These are phyloP conservation scores for Tiliacea citrago DNA, from an alignment of 2,888 invertebrate species.

Conservation along the genomic window DNA sequence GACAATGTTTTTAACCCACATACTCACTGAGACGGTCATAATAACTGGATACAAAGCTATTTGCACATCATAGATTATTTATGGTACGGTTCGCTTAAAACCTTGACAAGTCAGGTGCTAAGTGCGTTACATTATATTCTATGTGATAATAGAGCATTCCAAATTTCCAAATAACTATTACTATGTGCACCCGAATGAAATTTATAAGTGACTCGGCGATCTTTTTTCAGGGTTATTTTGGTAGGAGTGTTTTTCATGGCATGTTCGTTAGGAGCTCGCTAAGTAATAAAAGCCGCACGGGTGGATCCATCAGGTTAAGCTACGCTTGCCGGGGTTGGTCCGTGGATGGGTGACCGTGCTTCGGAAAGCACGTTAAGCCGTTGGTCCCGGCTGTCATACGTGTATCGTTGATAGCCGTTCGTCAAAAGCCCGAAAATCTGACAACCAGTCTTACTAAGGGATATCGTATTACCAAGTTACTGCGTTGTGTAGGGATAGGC, in stretches of 20 bases:
- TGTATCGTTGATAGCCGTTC: no score
- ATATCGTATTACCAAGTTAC: no score
- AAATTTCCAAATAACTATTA: constrained; percentile 2
- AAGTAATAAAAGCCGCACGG: no score
- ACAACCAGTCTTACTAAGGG: no score
- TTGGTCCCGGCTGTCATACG: no score
- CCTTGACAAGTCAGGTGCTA: constrained; percentile 49
- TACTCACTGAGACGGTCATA: constrained; percentile 30
- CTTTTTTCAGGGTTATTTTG: constrained; percentile 3
- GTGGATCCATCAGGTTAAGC: no score
- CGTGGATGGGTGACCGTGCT: no score
- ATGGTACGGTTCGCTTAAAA: constrained; percentile 18
- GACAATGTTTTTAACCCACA: constrained; percentile 44
- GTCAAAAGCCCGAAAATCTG: no score
- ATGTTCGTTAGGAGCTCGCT: no score
- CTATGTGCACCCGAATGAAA: neutral
- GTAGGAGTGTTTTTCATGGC: neutral
- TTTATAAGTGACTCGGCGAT: neutral
- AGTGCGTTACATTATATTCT: constrained; percentile 11
- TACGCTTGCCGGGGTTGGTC: no score
- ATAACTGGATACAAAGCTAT: constrained; percentile 19
- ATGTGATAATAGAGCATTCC: constrained; percentile 15
- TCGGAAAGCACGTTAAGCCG: no score
- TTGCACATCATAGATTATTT: constrained; percentile 46
- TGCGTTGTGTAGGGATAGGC: no score